Evolutionary conservation across 1,140 invertebrate species (phyloP).

Genomic region (Plectus sambesii): DNA sequence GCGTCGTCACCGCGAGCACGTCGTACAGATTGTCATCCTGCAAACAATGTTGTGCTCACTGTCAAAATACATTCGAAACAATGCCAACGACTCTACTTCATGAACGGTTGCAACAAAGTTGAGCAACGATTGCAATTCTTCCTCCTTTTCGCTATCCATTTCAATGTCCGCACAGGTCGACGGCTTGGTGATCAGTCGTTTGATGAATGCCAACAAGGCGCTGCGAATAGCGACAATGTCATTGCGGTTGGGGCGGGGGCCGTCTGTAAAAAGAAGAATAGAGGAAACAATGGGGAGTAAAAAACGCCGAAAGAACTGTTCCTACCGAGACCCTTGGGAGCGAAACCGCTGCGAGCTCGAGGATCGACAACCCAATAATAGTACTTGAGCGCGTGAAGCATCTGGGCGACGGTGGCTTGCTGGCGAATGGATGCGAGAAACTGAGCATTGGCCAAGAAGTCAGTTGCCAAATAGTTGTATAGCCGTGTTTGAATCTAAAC

Average conservation of each 20-base stretch:
- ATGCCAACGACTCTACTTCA: conserved; percentile 56
- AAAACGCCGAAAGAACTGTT: no score
- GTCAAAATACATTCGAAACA: conserved; percentile 15
- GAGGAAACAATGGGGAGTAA: no score
- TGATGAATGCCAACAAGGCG: conserved; percentile 27
- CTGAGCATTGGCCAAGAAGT: conserved; percentile 90
- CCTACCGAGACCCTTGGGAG: no score
- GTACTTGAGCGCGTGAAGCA: conserved; percentile 93
- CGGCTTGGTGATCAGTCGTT: conserved; percentile 27
- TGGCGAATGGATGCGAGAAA: conserved; percentile 92
- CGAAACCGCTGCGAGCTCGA: conserved; percentile 68
- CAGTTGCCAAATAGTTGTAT: conserved; percentile 91
- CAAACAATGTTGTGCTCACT: no score
- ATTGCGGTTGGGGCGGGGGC: conserved; percentile 9
- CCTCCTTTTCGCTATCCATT: conserved; percentile 61
- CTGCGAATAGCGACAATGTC: conserved; percentile 31
- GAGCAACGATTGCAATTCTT: conserved; percentile 91
- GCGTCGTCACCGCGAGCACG: conserved; percentile 88
- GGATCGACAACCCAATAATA: conserved; percentile 99
- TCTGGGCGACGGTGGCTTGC: conserved; percentile 91
- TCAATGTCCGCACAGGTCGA: conserved; percentile 20
- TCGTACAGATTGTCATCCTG: conserved; percentile 97
- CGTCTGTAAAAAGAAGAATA: conserved; percentile 5
- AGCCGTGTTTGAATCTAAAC: conserved; percentile 68
- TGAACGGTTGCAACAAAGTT: conserved; percentile 95